phyloP scores from a whole-genome alignment of 2,113 vertebrate species.

The Copsychus sechellarum region DNA sequence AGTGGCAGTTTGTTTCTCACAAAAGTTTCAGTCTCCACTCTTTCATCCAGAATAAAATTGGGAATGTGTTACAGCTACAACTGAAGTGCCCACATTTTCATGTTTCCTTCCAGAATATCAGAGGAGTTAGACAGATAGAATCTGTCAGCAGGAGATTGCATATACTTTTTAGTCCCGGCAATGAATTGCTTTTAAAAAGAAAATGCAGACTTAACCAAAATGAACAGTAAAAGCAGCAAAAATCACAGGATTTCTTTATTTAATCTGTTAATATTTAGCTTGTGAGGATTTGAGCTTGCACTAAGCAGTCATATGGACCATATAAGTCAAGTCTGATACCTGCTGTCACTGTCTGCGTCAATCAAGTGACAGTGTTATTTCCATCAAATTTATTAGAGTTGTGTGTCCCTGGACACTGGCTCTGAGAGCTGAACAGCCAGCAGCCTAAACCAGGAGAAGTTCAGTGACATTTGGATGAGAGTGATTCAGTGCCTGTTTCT shows the following conservation, averaged over 20 bases:
- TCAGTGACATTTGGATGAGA: constrained; percentile 54
- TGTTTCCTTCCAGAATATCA: not conserved
- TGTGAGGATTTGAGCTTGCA: constrained; percentile 17
- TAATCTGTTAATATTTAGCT: constrained; percentile 16
- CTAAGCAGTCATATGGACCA: not conserved
- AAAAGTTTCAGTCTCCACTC: not conserved
- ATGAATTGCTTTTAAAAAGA: constrained; percentile 14
- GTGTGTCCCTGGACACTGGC: constrained; percentile 1
- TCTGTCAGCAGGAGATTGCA: not conserved
- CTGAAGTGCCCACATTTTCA: not conserved
- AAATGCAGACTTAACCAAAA: not conserved
- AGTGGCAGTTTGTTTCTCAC: not conserved
- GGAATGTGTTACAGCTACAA: not conserved
- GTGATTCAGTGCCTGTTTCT: not conserved
- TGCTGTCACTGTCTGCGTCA: constrained; percentile 20
- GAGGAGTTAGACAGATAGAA: not conserved
- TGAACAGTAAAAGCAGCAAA: not conserved
- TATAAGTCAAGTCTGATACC: not conserved
- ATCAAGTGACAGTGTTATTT: constrained; percentile 43
- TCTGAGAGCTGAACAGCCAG: constrained; percentile 46
- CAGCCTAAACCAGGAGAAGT: constrained; percentile 51
- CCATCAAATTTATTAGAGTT: not conserved
- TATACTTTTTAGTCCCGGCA: not conserved
- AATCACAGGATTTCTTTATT: constrained; percentile 10
- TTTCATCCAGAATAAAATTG: not conserved